A percentile compares a stretch with the other conserved stretches of the same genome.
These are phyloP conservation scores for Thamnophis elegans DNA, from an alignment of 2,797 vertebrate species.

Conservation along the genomic window DNA sequence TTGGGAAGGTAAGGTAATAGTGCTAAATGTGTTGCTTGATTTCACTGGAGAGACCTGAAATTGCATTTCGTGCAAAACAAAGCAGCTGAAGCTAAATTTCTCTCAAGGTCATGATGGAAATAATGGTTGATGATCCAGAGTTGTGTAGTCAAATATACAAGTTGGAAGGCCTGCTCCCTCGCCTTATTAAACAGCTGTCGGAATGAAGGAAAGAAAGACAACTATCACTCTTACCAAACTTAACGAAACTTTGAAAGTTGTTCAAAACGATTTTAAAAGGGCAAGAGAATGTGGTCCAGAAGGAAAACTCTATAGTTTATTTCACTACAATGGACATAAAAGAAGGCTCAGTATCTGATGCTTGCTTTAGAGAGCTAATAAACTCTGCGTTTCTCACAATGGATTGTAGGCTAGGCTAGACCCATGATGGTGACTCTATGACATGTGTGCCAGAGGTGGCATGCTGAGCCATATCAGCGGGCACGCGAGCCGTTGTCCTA, in stretches of 20 bases:
- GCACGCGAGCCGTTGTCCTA: no score
- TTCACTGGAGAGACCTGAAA: constrained; percentile 63
- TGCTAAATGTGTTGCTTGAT: constrained; percentile 69
- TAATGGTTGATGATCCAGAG: constrained; percentile 33
- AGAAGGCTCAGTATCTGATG: not conserved
- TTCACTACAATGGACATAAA: not conserved
- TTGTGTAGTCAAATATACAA: constrained; percentile 25
- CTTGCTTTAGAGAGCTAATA: not conserved
- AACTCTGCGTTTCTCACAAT: not conserved
- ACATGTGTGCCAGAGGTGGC: no score
- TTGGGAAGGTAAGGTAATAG: constrained; percentile 32
- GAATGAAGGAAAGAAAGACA: constrained; percentile 19
- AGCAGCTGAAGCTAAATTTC: constrained; percentile 31
- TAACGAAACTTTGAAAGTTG: not conserved
- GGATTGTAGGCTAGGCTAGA: not conserved
- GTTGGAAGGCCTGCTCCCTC: constrained; percentile 30
- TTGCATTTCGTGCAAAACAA: constrained; percentile 54
- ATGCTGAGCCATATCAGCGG: no score
- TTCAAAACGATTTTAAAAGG: not conserved
- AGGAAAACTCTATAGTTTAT: not conserved
- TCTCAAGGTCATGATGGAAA: constrained; percentile 65
- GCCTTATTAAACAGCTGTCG: constrained; percentile 12
- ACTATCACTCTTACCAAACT: not conserved
- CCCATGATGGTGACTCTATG: no score
- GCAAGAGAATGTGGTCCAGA: not conserved